Evolutionary conservation across 2,113 vertebrate species (phyloP).

Genomic region (Otus sunia): DNA sequence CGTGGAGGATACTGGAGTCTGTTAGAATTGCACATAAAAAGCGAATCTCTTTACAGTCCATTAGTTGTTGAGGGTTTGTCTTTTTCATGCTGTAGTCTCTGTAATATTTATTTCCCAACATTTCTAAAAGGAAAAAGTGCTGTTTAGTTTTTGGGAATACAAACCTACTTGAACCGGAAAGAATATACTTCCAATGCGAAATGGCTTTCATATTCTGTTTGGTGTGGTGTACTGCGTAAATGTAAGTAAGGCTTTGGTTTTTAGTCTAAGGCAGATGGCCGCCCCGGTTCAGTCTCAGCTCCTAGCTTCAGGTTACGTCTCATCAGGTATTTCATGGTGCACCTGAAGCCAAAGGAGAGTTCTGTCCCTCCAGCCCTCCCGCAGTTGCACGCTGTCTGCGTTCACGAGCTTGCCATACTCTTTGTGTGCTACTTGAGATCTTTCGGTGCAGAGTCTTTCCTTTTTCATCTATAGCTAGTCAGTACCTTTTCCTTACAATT

Average conservation of each 20-base stretch:
- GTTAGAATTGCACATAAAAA: too few species aligned
- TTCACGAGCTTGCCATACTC: fast-evolving
- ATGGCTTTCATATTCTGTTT: not conserved
- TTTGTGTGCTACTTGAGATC: not conserved
- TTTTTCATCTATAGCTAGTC: fast-evolving
- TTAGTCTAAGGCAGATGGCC: not conserved
- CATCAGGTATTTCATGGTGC: not conserved
- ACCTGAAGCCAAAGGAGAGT: not conserved
- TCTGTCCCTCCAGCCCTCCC: not conserved
- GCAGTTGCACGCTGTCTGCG: too few species aligned
- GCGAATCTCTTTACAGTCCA: fast-evolving
- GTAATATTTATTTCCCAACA: not conserved
- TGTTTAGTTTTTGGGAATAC: not conserved
- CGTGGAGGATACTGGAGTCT: not conserved
- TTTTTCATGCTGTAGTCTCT: not conserved
- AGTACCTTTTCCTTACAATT: not conserved
- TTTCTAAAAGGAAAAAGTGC: not conserved
- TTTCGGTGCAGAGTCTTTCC: not conserved
- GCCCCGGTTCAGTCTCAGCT: not conserved
- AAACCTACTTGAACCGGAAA: not conserved
- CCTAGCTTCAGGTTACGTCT: not conserved
- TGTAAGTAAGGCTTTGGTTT: not conserved
- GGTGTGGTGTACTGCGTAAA: not conserved
- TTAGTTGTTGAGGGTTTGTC: not conserved
- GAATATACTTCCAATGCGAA: not conserved